Evolutionary conservation across 2,113 vertebrate species (phyloP), one percentile per base, ranked within the genome.

Genomic region (Scomber scombrus): DNA sequence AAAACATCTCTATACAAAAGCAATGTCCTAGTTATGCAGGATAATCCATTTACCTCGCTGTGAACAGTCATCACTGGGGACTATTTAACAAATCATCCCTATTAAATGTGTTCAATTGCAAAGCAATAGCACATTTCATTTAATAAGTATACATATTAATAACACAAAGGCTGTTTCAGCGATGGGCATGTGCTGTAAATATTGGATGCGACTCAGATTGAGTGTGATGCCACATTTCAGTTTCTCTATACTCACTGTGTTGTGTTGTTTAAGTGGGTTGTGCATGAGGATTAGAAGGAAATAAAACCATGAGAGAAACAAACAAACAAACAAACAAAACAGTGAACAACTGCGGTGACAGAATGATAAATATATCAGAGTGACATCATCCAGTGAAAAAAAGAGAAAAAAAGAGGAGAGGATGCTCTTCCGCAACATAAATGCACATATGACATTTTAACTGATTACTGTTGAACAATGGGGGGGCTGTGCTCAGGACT

Each of bases 211-310:
- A 56, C 5, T 18, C 52, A 40, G 43, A 31, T 40, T 40, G 34
- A 40, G 34, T 13, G 15, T 5, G n/a, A 2, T 4, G 15, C 15
- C 19, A 31, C 64, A 51, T 51, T 46, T 21, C 47, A 11, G n/a
- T 45, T 9, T 19, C 72, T 51, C 60, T 52, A 11, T 51, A 66
- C 76, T 74, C 81, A 71, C 54, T 61, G 71, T 76, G 73, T 2
- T 58, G 51, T 65, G 63, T 40, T 52, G 62, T 66, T 74, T 68
- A 43, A 57, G 23, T 14, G 21, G 26, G 11, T 29, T 29, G 63
- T 71, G 69, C 18, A n/a, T 23, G 65, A 62, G 23, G 54, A 66
- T 68, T 52, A 76, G 19, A 49, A 52, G 21, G 11, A 74, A 61
- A n/a, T 21, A 50, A 45, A 52, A 50, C 13, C 45, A 49, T 62